Evolutionary conservation across 2,888 invertebrate species (phyloP).

Genomic region (Belgica antarctica): DNA sequence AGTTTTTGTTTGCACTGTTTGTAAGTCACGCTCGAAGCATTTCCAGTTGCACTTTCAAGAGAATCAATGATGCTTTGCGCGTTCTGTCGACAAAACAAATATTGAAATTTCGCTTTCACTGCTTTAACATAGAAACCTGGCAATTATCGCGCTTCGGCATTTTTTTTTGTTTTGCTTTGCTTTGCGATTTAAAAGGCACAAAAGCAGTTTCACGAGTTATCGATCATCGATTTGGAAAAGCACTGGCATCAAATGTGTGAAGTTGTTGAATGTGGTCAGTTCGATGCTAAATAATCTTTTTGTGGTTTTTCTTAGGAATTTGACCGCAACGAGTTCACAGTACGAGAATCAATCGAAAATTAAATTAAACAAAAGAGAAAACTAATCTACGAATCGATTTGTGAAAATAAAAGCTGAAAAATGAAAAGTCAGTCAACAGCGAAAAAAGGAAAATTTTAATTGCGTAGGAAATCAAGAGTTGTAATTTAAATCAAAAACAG

Average conservation of each 20-base stretch:
- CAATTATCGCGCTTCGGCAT: background rate
- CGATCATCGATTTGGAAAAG: constrained; percentile 19
- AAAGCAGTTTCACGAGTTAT: background rate
- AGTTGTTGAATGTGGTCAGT: constrained; percentile 18
- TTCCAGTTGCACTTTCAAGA: background rate
- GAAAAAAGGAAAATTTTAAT: constrained; percentile 9
- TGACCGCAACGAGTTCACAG: background rate
- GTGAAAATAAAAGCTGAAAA: background rate
- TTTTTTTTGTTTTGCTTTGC: background rate
- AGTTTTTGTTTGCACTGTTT: too few relatives aligned
- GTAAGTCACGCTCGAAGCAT: too few relatives aligned
- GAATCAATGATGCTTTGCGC: background rate
- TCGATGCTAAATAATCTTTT: background rate
- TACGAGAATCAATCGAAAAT: background rate
- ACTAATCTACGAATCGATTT: background rate
- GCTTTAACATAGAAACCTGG: background rate
- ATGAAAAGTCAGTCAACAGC: background rate
- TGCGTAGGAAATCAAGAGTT: too few relatives aligned
- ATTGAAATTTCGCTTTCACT: background rate
- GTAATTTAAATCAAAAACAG: too few relatives aligned
- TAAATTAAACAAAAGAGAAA: too few relatives aligned
- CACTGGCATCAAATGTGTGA: background rate
- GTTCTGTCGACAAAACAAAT: background rate
- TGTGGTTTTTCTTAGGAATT: constrained; percentile 8
- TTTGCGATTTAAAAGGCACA: background rate